Evolutionary conservation across 2,113 vertebrate genomes (phyloP).

Genomic region (Phrynosoma blainvillii): DNA sequence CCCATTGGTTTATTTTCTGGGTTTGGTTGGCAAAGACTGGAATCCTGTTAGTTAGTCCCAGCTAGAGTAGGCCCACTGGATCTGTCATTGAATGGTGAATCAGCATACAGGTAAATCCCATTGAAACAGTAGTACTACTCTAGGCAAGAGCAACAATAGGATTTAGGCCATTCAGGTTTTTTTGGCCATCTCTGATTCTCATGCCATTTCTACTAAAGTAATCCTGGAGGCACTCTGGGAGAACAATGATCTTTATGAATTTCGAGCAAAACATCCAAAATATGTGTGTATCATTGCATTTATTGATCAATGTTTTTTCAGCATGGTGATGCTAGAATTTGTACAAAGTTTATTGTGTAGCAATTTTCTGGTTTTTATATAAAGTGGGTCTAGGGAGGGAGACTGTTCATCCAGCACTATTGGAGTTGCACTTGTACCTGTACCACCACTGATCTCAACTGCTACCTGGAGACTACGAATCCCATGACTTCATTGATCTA

Average conservation of each 20-base stretch:
- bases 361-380: not conserved
- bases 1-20: not conserved
- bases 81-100: no score
- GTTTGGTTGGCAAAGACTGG: not conserved
- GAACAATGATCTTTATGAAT: not conserved
- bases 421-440: not conserved
- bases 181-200: not conserved
- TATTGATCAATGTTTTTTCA: not conserved
- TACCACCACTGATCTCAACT: not conserved
- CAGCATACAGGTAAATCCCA: no score
- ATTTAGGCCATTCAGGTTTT: no score
- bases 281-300: not conserved
- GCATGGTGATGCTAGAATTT: not conserved
- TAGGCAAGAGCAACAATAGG: no score
- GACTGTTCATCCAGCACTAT: not conserved
- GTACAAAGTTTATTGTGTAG: not conserved
- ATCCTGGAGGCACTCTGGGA: not conserved
- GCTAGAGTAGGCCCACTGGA: no score
- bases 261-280: not conserved
- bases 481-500: no score
- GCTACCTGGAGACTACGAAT: not conserved
- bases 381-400: not conserved
- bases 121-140: no score
- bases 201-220: not conserved
- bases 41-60: no score